Evolutionary conservation across 2,888 invertebrate species (phyloP).

Genomic region (Pasiphila rectangulata): DNA sequence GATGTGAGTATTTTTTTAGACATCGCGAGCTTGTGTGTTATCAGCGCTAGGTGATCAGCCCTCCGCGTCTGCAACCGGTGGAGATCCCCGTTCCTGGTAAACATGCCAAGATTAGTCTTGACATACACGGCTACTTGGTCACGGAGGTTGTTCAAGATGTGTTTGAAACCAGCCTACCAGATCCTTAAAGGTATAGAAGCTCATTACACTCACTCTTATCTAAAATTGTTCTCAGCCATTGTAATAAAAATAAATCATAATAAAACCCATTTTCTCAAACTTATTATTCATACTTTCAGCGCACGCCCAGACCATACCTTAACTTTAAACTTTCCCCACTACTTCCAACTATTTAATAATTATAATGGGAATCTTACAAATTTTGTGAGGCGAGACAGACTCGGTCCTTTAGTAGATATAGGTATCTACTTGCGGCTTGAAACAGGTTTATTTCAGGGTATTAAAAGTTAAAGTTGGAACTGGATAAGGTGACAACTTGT

Average conservation of each 20-base stretch:
- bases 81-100: too few species aligned
- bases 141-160: too few species aligned
- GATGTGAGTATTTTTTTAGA: too few species aligned
- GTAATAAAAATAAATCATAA: slow-evolving; percentile 14
- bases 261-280: slow-evolving; percentile 9
- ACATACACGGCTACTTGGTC: too few species aligned
- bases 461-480: not conserved
- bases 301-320: slow-evolving; percentile 31
- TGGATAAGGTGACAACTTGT: slow-evolving; percentile 41
- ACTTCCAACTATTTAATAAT: slow-evolving; percentile 42
- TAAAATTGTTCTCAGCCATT: not conserved
- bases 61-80: too few species aligned
- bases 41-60: too few species aligned
- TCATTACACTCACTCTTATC: too few species aligned
- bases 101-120: too few species aligned
- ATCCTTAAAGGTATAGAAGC: too few species aligned
- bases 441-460: slow-evolving; percentile 1
- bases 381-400: slow-evolving; percentile 23
- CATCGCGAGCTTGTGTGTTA: too few species aligned
- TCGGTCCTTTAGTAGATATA: not conserved
- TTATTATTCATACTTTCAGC: slow-evolving; percentile 25
- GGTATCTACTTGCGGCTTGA: not conserved
- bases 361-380: slow-evolving; percentile 43
- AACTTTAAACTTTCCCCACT: slow-evolving; percentile 36
- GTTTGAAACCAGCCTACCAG: too few species aligned